Evolutionary conservation across 2,113 vertebrate genomes (phyloP), one percentile per base, ranked within the genome.

Genomic region (Nymphicus hollandicus): DNA sequence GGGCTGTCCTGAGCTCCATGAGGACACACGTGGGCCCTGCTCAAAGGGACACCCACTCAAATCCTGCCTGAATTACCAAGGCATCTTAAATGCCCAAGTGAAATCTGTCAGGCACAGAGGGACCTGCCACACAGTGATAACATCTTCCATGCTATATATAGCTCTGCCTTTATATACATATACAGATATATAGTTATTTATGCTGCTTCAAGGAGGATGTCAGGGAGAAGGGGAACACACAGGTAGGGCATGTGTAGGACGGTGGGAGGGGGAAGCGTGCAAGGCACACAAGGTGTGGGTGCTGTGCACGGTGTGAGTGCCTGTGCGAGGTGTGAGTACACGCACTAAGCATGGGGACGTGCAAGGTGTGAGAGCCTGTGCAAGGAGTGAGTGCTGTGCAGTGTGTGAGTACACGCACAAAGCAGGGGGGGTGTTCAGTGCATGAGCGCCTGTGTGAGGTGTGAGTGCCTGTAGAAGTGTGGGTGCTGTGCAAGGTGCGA

Each of bases 231-330:
- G 43, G 31, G 89, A 61, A 6, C 39, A 9, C 53, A 18, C 77
- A 55, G 66, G 29, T 29, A 84, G 47, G 74, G 39, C 64, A 28
- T 0, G 29, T 10, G 56, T 28, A 27, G 64, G 60, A 6, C 24
- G 4, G 20, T 0, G 0, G 35, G n/a, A 6, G 17, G 6, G 9
- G 6, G 52, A 80, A 29, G n/a, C 0, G 9, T 53, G 47, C 10
- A 11, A 16, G n/a, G n/a, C 1, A 4, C 49, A 65, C 49, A 11
- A 43, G 31, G 5, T 24, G 60, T 17, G 47, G 19, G 55, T 56
- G 55, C 55, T 6, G 33, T 18, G 47, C 20, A 10, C 24, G 52
- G 28, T 11, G 44, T 4, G 28, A 41, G 41, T 3, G 31, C 35
- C 72, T 1, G 37, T 20, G 37, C 19, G 5, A 5, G 47, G 43